Evolutionary conservation across 2,888 invertebrate genomes (phyloP).

Genomic region (Rhagophthalmus giganteus): DNA sequence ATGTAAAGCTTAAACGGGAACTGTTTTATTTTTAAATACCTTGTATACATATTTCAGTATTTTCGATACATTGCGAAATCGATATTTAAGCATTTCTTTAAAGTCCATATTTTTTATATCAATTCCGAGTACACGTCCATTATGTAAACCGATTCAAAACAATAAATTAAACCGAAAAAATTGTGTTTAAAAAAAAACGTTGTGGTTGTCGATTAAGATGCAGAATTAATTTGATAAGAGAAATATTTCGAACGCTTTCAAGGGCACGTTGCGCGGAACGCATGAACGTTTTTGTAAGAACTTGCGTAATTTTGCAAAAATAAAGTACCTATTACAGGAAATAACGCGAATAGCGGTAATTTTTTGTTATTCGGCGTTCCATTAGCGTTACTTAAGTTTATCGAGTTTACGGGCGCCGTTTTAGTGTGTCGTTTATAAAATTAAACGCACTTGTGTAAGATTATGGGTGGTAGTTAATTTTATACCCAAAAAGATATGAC

Average conservation of each 20-base stretch:
- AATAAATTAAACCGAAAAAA: no score
- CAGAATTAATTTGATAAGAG: neutral
- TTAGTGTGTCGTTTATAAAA: neutral
- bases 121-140: no score
- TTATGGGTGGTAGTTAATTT: neutral
- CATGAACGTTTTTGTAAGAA: neutral
- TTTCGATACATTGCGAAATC: no score
- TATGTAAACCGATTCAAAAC: no score
- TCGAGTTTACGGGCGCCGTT: neutral
- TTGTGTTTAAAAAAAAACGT: neutral
- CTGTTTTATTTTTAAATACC: no score
- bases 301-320: neutral
- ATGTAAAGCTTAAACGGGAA: no score
- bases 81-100: no score
- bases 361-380: neutral
- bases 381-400: neutral
- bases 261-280: neutral
- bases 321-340: neutral
- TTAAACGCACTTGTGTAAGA: neutral
- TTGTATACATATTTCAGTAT: no score
- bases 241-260: neutral
- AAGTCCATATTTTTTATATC: no score
- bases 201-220: neutral
- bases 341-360: neutral
- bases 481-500: neutral